Percentiles rank a stretch among this genome's conserved stretches.
Evolutionary conservation across 2,113 vertebrate species (phyloP).

Genomic region (Mixornis gularis): DNA sequence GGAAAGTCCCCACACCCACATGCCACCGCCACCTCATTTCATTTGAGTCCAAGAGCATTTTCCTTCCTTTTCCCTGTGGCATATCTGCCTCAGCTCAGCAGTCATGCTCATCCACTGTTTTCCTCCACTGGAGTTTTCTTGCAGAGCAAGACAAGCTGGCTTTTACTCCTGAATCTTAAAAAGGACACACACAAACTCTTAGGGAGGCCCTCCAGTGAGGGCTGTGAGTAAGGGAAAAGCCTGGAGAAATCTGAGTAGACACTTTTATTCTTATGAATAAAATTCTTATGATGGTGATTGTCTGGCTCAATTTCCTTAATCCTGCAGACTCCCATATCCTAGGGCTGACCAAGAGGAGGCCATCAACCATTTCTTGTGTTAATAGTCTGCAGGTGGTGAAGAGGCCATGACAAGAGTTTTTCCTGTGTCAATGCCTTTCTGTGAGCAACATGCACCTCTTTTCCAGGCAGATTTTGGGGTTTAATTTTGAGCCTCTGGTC

Average conservation of each 20-base stretch:
- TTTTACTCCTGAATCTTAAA: neutral
- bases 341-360: neutral
- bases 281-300: neutral
- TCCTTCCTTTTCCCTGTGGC: neutral
- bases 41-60: neutral
- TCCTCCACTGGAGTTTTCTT: neutral
- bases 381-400: neutral
- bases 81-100: neutral
- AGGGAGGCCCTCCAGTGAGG: neutral
- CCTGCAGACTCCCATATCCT: neutral
- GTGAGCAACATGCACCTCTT: neutral
- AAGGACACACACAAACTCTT: neutral
- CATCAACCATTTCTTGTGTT: fast-evolving
- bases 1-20: conserved; percentile 47
- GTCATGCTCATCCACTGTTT: neutral
- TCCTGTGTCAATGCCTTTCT: neutral
- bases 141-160: neutral
- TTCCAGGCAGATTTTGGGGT: neutral
- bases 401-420: neutral
- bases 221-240: neutral
- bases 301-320: neutral
- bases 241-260: neutral
- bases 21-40: neutral
- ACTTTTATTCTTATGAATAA: neutral
- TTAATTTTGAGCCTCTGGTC: neutral